phyloP scores from a whole-genome alignment of 1,140 invertebrate genomes.

The Uloborus diversus region DNA sequence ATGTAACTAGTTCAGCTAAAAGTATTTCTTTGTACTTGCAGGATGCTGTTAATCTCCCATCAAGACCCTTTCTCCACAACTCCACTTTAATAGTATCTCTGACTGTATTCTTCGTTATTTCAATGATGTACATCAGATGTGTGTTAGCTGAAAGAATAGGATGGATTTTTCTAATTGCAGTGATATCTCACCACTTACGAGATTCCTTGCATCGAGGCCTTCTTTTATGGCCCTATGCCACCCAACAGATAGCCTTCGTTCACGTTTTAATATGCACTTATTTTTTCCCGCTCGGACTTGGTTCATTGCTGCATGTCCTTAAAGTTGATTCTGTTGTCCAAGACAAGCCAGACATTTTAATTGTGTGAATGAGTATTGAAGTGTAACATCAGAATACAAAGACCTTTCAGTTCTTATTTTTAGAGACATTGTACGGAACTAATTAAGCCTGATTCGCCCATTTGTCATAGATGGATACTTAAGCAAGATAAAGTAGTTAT shows the following conservation, averaged over 20 bases:
- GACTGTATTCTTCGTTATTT: constrained; percentile 26
- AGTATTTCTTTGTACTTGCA: too few species aligned
- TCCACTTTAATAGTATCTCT: constrained; percentile 58
- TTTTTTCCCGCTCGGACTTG: constrained; percentile 16
- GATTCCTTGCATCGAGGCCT: constrained; percentile 62
- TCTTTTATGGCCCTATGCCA: constrained; percentile 62
- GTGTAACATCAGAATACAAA: too few species aligned
- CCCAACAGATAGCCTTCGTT: constrained; percentile 58
- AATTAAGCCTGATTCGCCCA: not conserved
- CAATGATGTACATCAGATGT: not conserved
- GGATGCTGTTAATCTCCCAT: constrained; percentile 59
- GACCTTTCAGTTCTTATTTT: too few species aligned
- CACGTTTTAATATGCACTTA: constrained; percentile 54
- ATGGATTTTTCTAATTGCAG: constrained; percentile 60
- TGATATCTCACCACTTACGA: constrained; percentile 62
- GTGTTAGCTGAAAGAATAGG: constrained; percentile 32
- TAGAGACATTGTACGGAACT: too few species aligned
- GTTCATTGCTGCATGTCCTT: not conserved
- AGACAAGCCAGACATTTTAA: not conserved
- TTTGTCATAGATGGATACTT: not conserved
- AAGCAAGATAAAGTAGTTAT: not conserved
- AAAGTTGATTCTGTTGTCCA: not conserved
- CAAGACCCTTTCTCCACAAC: constrained; percentile 62
- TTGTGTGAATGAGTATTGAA: not conserved
- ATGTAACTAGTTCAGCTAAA: too few species aligned